Evolutionary conservation across 2,113 vertebrate genomes (phyloP).

Genomic region (Cathartes aura): DNA sequence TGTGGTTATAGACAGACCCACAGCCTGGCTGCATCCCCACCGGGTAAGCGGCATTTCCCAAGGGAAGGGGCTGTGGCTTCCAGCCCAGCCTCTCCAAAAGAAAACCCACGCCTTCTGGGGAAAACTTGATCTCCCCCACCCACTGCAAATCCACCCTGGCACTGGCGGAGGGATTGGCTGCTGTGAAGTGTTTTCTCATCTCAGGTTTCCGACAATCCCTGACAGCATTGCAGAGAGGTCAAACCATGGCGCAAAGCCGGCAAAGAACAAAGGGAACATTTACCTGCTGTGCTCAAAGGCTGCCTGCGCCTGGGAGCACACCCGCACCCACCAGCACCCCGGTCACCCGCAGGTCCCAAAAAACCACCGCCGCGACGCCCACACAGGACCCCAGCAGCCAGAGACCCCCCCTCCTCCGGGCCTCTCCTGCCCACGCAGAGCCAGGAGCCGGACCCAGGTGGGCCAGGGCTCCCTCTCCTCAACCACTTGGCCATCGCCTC

Average conservation of each 20-base stretch:
- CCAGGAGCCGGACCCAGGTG: not conserved
- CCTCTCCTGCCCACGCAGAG: not conserved
- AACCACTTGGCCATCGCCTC: not conserved
- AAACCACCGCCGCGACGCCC: not conserved
- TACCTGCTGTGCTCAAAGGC: not conserved
- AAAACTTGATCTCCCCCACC: not conserved
- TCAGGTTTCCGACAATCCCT: not conserved
- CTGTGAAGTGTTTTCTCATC: not conserved
- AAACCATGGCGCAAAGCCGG: not conserved
- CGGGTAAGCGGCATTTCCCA: not conserved
- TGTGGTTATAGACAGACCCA: not conserved
- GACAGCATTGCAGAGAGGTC: not conserved
- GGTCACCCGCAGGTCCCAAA: not conserved
- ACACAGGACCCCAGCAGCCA: fast-evolving
- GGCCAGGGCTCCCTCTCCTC: not conserved
- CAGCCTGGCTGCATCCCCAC: fast-evolving
- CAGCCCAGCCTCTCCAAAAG: not conserved
- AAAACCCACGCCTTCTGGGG: not conserved
- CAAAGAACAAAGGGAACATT: conserved; percentile 12
- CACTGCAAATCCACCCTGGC: not conserved
- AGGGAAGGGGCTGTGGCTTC: not conserved
- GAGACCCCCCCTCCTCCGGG: fast-evolving
- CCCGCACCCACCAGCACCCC: not conserved
- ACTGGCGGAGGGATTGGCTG: not conserved
- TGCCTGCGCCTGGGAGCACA: fast-evolving